Base-by-base conservation (phyloP, 2,888 invertebrate species). In the Hirtodrosophila alboralis region DNA sequence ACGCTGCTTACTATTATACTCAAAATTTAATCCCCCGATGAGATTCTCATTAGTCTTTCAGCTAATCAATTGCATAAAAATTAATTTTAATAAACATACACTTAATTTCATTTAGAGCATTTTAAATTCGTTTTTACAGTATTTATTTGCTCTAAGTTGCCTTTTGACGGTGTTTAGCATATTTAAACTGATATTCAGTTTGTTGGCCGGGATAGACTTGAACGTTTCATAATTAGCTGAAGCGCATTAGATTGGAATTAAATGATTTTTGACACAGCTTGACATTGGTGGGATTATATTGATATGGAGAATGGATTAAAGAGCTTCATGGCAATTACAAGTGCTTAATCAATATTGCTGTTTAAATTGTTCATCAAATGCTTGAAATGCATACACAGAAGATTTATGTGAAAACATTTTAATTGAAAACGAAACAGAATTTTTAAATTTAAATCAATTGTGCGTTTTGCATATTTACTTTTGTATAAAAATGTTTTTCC, bases 391-490 rank as follows among this genome's bases (percentile, higher is more conserved):
- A 31, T 23, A 27, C 36, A 23, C 14, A 37, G 4, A 26, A 37
- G 4, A 26, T 37, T 14, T 8, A 48, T 10, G 34, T 36, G 44
- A 43, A 23, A 37, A 54, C 40, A 47, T 51, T 61, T 75, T 62
- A 83, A 79, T 79, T 83, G 45, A 43, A 75, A 65, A 45, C 36
- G 57, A 41, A 28, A 38, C 27, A 43, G 36, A 59, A 51, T 73
- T 80, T 86, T 77, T 80, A 18, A 80, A 84, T 84, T 86, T 41
- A 37, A 84, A 80, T 80, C 76, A 49, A 45, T n/a, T n/a, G n/a
- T n/a, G n/a, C n/a, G 30, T 16, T 5, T 13, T 33, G 31, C 9
- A n/a, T n/a, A n/a, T 38, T 21, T 31, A 26, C 16, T 27, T 12
- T 6, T 37, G 28, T 23, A n/a, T 21, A 21, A 14, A 28, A 33